Percentiles rank a stretch among this genome's conserved stretches.
Conservation (phyloP, 2,888 invertebrate species). For the Hirtodrosophila confusa region DNA sequence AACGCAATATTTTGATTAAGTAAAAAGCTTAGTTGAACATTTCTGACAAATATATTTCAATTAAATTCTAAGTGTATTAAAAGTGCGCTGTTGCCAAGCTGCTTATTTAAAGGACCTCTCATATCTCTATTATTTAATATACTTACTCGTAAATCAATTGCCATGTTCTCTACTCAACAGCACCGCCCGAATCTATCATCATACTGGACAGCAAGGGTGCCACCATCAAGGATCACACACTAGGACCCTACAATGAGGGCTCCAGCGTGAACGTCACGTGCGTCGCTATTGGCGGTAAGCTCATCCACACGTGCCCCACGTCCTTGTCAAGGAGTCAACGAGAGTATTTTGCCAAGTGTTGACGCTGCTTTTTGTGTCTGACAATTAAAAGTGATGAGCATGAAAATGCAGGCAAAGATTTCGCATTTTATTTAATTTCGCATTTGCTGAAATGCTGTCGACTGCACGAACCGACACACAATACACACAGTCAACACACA, state of each 20-base stretch:
- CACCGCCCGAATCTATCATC: conserved; percentile 92
- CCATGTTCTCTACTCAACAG: conserved; percentile 84
- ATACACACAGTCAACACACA: conserved; percentile 4
- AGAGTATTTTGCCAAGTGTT: conserved; percentile 62
- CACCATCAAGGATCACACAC: conserved; percentile 90
- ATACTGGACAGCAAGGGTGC: conserved; percentile 91
- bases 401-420: conserved; percentile 68
- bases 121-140: background rate
- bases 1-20: no score
- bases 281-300: conserved; percentile 93
- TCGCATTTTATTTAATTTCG: conserved; percentile 78
- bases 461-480: conserved; percentile 59
- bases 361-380: conserved; percentile 72
- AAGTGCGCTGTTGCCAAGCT: no score
- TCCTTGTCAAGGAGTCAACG: conserved; percentile 16
- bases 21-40: no score
- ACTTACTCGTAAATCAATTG: conserved; percentile 26
- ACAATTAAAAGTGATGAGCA: conserved; percentile 77
- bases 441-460: conserved; percentile 68
- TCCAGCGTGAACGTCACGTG: conserved; percentile 92
- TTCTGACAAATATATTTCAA: no score
- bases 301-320: conserved; percentile 33
- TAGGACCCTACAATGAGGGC: conserved; percentile 94
- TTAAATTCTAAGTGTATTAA: no score
- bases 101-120: no score